Evolutionary conservation across 2,888 invertebrate species (phyloP).

Genomic region (Apodemia mormo): DNA sequence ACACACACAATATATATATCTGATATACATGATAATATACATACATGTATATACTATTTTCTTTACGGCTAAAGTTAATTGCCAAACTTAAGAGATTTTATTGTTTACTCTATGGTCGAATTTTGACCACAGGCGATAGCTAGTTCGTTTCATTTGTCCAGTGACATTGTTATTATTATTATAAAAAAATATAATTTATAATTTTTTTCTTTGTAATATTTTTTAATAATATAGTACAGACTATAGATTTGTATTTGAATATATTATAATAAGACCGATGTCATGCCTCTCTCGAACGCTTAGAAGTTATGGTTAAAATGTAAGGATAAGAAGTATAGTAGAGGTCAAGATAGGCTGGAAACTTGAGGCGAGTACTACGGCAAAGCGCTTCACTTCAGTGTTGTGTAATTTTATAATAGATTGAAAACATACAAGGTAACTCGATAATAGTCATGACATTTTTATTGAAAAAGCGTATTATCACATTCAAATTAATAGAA

Average conservation of each 20-base stretch:
- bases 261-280: not conserved
- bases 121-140: too few species aligned
- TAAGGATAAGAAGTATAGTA: not conserved
- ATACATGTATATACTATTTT: too few species aligned
- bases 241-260: not conserved
- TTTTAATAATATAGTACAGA: too few species aligned
- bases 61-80: too few species aligned
- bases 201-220: too few species aligned
- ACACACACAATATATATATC: too few species aligned
- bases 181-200: too few species aligned
- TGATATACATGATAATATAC: too few species aligned
- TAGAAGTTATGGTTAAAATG: not conserved
- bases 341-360: slow-evolving; percentile 8
- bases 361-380: not conserved
- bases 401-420: not conserved
- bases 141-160: too few species aligned
- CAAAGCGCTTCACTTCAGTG: not conserved
- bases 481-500: not conserved
- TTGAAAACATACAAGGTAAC: slow-evolving; percentile 15
- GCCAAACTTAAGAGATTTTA: too few species aligned
- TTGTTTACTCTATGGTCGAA: too few species aligned
- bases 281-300: not conserved
- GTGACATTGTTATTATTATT: too few species aligned
- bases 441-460: not conserved
- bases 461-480: not conserved